Base-by-base conservation (phyloP, 2,113 vertebrate genomes). In the Lates calcarifer region DNA sequence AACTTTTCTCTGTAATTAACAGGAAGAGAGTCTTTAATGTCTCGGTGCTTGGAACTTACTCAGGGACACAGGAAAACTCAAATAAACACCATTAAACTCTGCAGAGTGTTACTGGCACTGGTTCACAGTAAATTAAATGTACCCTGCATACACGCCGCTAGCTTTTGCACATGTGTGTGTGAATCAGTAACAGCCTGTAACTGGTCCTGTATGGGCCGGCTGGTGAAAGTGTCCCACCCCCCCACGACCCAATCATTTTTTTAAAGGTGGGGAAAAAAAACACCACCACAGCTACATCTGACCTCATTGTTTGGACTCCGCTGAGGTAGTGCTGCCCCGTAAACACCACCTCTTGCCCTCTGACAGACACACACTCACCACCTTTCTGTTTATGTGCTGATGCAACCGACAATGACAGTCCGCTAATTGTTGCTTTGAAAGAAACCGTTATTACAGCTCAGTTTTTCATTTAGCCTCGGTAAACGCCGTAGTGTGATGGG, bases 31-130 rank as follows among this genome's bases (percentile, higher is more conserved):
- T 66, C 55, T 86, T 84, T 90, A 90, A 87, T 76, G 72, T 41
- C 57, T 60, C 1, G 1, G 41, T 72, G 58, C 80, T 86, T 74
- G 71, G 47, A 83, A 84, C 76, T 76, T 77, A 75, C 43, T 86
- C 49, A 43, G 78, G 39, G 81, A 86, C 65, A 78, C 53, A 55
- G 63, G 62, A 84, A 89, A 90, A 87, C 72, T 92, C 53, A 94
- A 90, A 92, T 91, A 91, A 94, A 90, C 85, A 88, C 83, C 62
- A 74, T 56, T 89, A 88, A 90, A 89, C 55, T 89, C 74, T 74
- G 58, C 58, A 79, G 75, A 84, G 84, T 62, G 80, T 91, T 87
- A 73, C 80, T 60, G 78, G 58, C 77, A 70, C 65, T 63, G 60
- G 61, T 65, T 90, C 58, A 80, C 35, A 56, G 74, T 83, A 82